Evolutionary conservation across 2,797 vertebrate genomes (phyloP).

Genomic region (Helicolenus hilgendorfi): DNA sequence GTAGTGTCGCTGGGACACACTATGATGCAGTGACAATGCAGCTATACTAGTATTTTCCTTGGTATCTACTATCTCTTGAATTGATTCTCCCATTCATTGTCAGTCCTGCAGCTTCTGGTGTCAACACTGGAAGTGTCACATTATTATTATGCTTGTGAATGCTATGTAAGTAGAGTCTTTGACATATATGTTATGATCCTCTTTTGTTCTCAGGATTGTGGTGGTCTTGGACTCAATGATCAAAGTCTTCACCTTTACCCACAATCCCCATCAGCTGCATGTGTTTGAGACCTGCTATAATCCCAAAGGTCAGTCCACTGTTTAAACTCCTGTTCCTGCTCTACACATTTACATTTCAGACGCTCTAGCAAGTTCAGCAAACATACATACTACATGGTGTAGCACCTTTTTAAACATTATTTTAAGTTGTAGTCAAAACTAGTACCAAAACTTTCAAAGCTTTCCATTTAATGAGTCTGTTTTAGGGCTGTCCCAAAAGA

Average conservation of each 20-base stretch:
- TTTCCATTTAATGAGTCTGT: neutral
- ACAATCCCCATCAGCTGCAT: constrained; percentile 98
- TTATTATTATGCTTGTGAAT: neutral
- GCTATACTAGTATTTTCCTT: neutral
- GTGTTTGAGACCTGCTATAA: constrained; percentile 99
- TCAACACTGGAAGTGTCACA: neutral
- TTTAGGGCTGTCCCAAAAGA: neutral
- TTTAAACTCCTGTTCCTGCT: neutral
- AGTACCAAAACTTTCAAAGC: neutral
- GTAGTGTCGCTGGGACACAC: neutral
- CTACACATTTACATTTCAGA: neutral
- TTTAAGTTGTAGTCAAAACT: too few relatives aligned
- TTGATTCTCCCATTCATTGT: neutral
- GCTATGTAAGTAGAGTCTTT: neutral
- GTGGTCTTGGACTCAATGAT: constrained; percentile 99
- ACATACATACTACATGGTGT: too few relatives aligned
- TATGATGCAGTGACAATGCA: neutral
- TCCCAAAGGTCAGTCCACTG: constrained; percentile 93
- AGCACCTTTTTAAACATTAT: neutral
- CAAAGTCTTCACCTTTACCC: constrained; percentile 99
- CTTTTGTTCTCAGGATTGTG: constrained; percentile 93
- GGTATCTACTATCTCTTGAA: neutral
- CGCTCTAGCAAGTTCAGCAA: neutral
- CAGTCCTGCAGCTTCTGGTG: neutral
- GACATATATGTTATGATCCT: neutral